Base-by-base conservation (phyloP, 2,888 invertebrate genomes). In the Diachrysia chrysitis region DNA sequence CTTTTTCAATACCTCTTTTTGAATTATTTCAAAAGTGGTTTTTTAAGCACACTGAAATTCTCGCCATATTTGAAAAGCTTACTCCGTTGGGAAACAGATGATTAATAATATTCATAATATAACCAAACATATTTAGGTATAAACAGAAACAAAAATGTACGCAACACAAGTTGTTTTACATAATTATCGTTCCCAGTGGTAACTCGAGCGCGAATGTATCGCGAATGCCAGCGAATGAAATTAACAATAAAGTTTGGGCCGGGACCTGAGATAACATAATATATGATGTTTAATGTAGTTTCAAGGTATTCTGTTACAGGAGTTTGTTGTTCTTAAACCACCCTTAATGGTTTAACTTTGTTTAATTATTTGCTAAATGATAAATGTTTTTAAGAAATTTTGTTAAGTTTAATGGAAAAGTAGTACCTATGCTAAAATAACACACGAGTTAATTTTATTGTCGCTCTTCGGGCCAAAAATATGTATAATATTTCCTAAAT, bases 241-340 rank as follows among this genome's bases (percentile, higher is more conserved):
- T 48, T 19, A 48, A 48, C 48, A 48, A 19, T 48, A 48, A 48
- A 48, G 48, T 48, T 48, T 19, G 19, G 3, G 19, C 48, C 19
- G n/a, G n/a, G 19, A 19, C 17, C 17, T 19, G 48, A 48, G 48
- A 48, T 48, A 48, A 48, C 48, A 48, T 48, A 48, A 19, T 48
- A 19, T 48, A 37, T 37, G 14, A 10, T 48, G 48, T 17, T 48
- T 48, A 48, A 17, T 48, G 48, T 48, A 48, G 17, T 48, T 17
- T 19, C 17, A n/a, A 19, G 17, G 48, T 48, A 48, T 48, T 17
- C n/a, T 17, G 19, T 17, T 48, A 17, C 46, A 17, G 17, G 48
- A 19, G 48, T 17, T 48, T 48, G 48, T 48, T 48, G 48, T 48
- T 19, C 19, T 48, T 17, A 48, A 48, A 48, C 19, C 17, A 48